Evolutionary conservation across 2,113 vertebrate species (phyloP).

Genomic region (Lophochroa leadbeateri): DNA sequence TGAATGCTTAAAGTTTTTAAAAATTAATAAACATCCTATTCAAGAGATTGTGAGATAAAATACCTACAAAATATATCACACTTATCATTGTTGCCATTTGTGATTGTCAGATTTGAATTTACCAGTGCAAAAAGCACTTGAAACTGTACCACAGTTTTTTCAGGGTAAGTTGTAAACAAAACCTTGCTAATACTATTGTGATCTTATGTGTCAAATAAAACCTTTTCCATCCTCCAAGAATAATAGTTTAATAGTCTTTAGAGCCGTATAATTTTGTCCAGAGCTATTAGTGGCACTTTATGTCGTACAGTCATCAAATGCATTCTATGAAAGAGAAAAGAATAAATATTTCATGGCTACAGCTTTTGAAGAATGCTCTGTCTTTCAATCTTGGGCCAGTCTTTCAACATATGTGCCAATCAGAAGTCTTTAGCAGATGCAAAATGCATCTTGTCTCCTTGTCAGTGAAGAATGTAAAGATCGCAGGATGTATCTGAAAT

Average conservation of each 20-base stretch:
- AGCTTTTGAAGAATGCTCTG: slow-evolving; percentile 70
- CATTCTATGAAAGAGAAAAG: slow-evolving; percentile 62
- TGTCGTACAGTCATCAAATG: slow-evolving; percentile 70
- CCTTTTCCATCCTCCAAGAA: slow-evolving; percentile 54
- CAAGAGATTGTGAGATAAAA: slow-evolving; percentile 3
- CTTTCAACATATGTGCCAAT: slow-evolving; percentile 73
- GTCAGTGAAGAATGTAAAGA: slow-evolving; percentile 74
- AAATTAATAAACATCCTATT: slow-evolving; percentile 47
- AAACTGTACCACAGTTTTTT: slow-evolving; percentile 16
- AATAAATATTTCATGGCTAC: slow-evolving; percentile 78
- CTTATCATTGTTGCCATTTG: background rate
- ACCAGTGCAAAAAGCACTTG: background rate
- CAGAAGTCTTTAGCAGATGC: slow-evolving; percentile 72
- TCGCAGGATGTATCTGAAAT: slow-evolving; percentile 69
- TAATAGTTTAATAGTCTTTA: slow-evolving; percentile 68
- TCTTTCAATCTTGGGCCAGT: slow-evolving; percentile 66
- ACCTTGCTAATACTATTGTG: slow-evolving; percentile 48
- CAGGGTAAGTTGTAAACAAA: slow-evolving; percentile 28
- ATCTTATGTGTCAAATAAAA: slow-evolving; percentile 50
- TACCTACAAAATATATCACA: background rate
- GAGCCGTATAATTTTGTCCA: slow-evolving; percentile 66
- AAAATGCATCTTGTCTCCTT: slow-evolving; percentile 73
- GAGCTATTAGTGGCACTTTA: slow-evolving; percentile 72
- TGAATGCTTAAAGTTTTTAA: slow-evolving; percentile 38
- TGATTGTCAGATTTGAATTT: slow-evolving; percentile 27